phyloP scores from a whole-genome alignment of 2,797 vertebrate species.

The Myotis findleyi region DNA sequence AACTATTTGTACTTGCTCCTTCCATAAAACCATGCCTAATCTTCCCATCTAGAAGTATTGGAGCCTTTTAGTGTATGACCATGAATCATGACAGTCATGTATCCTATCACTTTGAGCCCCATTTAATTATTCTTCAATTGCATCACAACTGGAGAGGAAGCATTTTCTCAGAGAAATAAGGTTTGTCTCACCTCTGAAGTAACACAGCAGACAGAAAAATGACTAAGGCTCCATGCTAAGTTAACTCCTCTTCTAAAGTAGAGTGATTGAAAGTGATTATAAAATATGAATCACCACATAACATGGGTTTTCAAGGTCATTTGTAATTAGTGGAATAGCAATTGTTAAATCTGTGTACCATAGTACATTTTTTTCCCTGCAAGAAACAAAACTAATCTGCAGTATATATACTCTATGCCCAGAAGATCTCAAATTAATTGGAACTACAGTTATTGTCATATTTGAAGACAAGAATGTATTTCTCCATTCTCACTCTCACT shows the following conservation, averaged over 20 bases:
- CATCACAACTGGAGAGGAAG: not conserved
- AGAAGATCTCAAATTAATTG: slow-evolving; percentile 33
- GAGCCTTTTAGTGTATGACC: not conserved
- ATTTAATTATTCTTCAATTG: slow-evolving; percentile 31
- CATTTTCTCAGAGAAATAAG: slow-evolving; percentile 36
- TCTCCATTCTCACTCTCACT: not conserved
- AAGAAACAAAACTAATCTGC: not conserved
- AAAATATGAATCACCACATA: slow-evolving; percentile 36
- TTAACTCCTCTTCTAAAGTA: slow-evolving; percentile 14
- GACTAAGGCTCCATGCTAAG: not conserved
- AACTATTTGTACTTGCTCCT: not conserved
- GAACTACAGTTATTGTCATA: not conserved
- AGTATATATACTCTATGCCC: not conserved
- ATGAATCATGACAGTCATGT: not conserved
- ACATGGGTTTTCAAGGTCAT: slow-evolving; percentile 36
- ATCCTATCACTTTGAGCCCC: not conserved
- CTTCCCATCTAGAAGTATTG: not conserved
- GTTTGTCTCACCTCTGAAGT: not conserved
- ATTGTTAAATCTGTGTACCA: not conserved
- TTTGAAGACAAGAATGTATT: slow-evolving; percentile 18
- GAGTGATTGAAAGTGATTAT: not conserved
- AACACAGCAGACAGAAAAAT: not conserved
- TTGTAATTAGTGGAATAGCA: slow-evolving; percentile 20
- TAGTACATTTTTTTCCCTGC: not conserved
- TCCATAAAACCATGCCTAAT: not conserved